Conservation (phyloP, 1,140 invertebrate genomes). For the Pygmarrhopalites habei region DNA sequence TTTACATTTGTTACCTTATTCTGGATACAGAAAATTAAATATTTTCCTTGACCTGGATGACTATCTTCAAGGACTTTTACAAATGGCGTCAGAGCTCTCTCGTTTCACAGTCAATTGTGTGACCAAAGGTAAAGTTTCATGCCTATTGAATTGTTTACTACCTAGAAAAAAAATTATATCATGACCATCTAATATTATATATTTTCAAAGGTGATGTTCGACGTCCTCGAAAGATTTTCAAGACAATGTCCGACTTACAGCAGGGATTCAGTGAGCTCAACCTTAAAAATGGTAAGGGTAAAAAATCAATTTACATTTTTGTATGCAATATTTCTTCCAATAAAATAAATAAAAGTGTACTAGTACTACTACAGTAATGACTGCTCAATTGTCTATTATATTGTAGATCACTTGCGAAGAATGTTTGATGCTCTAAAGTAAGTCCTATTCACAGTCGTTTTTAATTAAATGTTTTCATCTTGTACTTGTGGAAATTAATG, state of each 20-base stretch:
- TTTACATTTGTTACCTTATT: no score
- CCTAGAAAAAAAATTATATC: no score
- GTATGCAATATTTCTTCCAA: no score
- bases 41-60: conserved; percentile 88
- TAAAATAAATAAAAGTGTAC: no score
- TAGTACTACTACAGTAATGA: no score
- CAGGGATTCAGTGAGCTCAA: conserved; percentile 81
- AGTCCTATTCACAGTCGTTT: background rate
- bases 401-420: conserved; percentile 74
- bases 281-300: conserved; percentile 89
- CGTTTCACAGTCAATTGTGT: conserved; percentile 81
- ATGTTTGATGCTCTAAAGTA: conserved; percentile 77
- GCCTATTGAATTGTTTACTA: no score
- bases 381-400: no score
- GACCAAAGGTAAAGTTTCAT: conserved; percentile 55
- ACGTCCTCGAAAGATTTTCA: conserved; percentile 70
- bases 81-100: conserved; percentile 71
- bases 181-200: no score
- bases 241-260: conserved; percentile 77
- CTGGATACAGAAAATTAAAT: no score
- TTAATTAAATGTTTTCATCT: background rate
- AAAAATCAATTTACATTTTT: no score
- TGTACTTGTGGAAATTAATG: no score
- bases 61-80: conserved; percentile 73
- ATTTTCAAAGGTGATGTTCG: conserved; percentile 66